Evolutionary conservation across 2,113 vertebrate species (phyloP).

Genomic region (Zosterops borbonicus): DNA sequence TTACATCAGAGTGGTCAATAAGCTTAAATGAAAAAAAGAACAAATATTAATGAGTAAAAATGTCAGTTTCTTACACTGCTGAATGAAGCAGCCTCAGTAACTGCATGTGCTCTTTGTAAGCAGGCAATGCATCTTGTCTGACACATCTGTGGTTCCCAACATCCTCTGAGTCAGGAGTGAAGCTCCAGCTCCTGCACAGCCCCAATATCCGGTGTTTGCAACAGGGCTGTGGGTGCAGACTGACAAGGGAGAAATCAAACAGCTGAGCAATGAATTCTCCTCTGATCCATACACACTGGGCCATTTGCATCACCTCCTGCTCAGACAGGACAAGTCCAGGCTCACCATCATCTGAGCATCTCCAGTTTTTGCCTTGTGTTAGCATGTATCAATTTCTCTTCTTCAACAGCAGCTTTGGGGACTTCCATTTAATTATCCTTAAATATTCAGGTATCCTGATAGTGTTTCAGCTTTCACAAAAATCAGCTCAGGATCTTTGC

Average conservation of each 20-base stretch:
- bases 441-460: neutral
- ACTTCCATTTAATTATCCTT: neutral
- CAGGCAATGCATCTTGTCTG: neutral
- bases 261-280: constrained; percentile 37
- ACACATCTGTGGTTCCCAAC: neutral
- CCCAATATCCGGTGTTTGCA: neutral
- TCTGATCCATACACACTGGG: neutral
- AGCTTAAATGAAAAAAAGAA: neutral
- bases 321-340: neutral
- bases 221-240: constrained; percentile 7
- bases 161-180: constrained; percentile 42
- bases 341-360: neutral
- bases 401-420: neutral
- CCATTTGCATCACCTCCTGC: neutral
- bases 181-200: neutral
- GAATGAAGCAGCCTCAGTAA: neutral
- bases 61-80: neutral
- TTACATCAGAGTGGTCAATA: neutral
- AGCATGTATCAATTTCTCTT: neutral
- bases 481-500: neutral
- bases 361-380: neutral
- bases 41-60: neutral
- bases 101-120: neutral
- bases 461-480: neutral
- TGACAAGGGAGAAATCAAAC: neutral